Evolutionary conservation across 2,888 invertebrate species (phyloP).

Genomic region (Drosophila neoperkinsi): DNA sequence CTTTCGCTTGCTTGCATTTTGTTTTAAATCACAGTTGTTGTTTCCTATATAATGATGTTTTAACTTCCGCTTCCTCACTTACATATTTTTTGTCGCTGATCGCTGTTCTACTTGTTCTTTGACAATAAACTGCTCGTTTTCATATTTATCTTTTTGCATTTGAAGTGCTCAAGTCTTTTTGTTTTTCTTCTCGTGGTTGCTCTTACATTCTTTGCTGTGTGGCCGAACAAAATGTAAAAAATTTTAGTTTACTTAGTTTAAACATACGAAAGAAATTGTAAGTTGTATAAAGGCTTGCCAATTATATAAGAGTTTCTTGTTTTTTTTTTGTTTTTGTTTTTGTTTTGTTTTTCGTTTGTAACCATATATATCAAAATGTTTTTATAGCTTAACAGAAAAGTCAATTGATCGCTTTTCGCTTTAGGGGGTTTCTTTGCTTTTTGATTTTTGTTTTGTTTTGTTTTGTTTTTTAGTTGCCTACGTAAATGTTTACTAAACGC

Average conservation of each 20-base stretch:
- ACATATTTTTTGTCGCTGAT: slow-evolving; percentile 32
- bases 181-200: slow-evolving; percentile 19
- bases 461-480: slow-evolving; percentile 25
- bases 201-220: slow-evolving; percentile 39
- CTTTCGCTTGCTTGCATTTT: slow-evolving; percentile 53
- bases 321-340: not conserved
- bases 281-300: slow-evolving; percentile 65
- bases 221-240: slow-evolving; percentile 52
- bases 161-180: slow-evolving; percentile 80
- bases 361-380: slow-evolving; percentile 35
- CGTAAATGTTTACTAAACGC: slow-evolving; percentile 53
- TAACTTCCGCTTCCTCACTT: slow-evolving; percentile 33
- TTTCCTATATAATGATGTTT: slow-evolving; percentile 79
- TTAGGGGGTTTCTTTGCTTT: slow-evolving; percentile 3
- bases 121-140: slow-evolving; percentile 41
- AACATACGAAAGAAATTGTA: slow-evolving; percentile 52
- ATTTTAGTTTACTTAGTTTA: slow-evolving; percentile 41
- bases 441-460: slow-evolving; percentile 4
- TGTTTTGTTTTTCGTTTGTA: slow-evolving; percentile 15
- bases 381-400: slow-evolving; percentile 37
- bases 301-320: slow-evolving; percentile 38
- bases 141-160: slow-evolving; percentile 35
- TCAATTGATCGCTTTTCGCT: slow-evolving; percentile 27
- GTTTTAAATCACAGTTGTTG: slow-evolving; percentile 76
- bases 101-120: slow-evolving; percentile 34